phyloP scores from a whole-genome alignment of 2,113 vertebrate species.

The Castor canadensis region DNA sequence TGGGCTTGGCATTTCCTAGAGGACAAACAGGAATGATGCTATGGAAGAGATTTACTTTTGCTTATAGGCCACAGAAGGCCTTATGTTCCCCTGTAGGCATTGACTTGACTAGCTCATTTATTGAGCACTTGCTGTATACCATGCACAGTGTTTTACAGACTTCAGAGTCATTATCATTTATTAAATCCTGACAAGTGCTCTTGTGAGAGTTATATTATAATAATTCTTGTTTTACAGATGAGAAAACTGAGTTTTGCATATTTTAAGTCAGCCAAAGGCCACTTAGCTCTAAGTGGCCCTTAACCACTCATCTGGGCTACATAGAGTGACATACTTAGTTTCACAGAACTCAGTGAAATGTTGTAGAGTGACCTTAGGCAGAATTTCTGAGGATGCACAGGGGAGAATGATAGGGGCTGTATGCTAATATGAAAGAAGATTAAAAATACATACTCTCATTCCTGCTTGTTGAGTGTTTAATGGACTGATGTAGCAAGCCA shows the following conservation, averaged over 20 bases:
- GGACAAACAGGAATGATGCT: not conserved
- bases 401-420: not conserved
- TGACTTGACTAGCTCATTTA: not conserved
- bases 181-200: not conserved
- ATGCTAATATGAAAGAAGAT: not conserved
- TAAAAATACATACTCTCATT: not conserved
- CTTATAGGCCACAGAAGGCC: not conserved
- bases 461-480: constrained; percentile 16
- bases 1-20: not conserved
- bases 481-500: not conserved
- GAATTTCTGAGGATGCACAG: not conserved
- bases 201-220: not conserved
- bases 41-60: not conserved
- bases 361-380: constrained; percentile 28
- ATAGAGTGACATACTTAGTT: not conserved
- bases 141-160: not conserved
- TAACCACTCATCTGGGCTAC: not conserved
- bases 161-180: not conserved
- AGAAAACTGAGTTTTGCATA: constrained; percentile 54
- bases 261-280: not conserved
- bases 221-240: constrained; percentile 34
- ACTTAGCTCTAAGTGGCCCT: constrained; percentile 5
- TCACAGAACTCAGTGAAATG: constrained; percentile 1
- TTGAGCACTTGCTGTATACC: not conserved
- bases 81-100: not conserved